Conservation (phyloP, 2,113 vertebrate genomes). For the Ctenodactylus gundi region DNA sequence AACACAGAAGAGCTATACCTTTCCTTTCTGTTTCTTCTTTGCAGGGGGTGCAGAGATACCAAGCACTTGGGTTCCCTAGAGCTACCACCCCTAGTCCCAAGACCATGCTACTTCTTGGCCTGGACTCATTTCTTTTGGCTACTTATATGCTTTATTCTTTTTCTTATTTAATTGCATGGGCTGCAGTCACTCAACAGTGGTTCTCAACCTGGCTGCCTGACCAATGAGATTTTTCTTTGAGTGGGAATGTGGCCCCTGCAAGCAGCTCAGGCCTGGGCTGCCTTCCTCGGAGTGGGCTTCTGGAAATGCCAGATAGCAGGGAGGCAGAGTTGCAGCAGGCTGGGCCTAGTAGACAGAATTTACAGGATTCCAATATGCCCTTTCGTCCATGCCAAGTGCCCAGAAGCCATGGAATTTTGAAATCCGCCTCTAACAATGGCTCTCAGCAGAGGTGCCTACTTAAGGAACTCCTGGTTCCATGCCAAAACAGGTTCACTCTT, state of each 20-base stretch:
- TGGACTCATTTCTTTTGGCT: neutral
- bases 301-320: neutral
- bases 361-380: neutral
- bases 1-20: neutral
- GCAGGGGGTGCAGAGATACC: too few species aligned
- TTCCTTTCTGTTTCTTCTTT: neutral
- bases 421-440: neutral
- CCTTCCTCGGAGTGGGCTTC: neutral
- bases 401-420: neutral
- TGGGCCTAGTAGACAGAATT: neutral
- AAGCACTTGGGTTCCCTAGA: neutral
- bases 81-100: neutral
- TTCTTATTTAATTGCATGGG: neutral
- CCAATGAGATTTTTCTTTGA: neutral
- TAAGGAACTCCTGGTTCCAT: neutral
- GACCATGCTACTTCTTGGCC: neutral
- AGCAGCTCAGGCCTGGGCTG: neutral
- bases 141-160: neutral
- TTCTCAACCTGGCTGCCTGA: neutral
- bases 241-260: neutral
- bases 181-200: neutral
- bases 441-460: neutral
- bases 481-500: neutral
- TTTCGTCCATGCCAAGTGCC: neutral
- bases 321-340: neutral